Conservation (phyloP, 2,797 vertebrate genomes). For the Botia kubotai region DNA sequence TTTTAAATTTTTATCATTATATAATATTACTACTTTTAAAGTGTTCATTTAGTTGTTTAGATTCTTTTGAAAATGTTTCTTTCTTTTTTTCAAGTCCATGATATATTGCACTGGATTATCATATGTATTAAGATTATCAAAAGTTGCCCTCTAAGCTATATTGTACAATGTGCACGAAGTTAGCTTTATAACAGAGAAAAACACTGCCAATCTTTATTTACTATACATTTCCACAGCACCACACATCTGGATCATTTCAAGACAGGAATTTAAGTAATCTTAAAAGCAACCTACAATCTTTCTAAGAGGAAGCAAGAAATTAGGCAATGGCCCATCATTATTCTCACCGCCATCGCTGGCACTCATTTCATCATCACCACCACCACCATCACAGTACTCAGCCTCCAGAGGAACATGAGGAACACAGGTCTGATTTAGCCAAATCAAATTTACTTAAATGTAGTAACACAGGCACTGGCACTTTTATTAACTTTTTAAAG, state of each 20-base stretch:
- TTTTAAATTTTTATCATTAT: no score
- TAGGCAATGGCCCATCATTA: conserved; percentile 53
- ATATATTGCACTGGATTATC: not conserved
- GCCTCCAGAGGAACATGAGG: conserved; percentile 63
- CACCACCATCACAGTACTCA: conserved; percentile 48
- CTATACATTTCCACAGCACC: not conserved
- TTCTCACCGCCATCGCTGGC: conserved; percentile 57
- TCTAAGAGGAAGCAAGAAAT: conserved; percentile 62
- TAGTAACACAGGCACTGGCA: not conserved
- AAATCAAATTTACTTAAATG: not conserved
- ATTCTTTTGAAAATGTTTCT: not conserved
- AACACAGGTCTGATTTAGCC: not conserved
- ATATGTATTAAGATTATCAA: not conserved
- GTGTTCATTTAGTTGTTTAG: not conserved
- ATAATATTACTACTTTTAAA: not conserved
- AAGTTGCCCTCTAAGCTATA: not conserved
- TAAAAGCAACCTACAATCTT: conserved; percentile 36
- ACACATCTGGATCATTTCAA: conserved; percentile 20
- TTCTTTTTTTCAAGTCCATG: not conserved
- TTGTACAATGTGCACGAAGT: not conserved
- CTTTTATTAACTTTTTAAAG: not conserved
- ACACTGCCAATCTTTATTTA: not conserved
- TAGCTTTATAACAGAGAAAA: not conserved
- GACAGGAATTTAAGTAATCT: conserved; percentile 24
- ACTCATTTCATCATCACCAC: conserved; percentile 54